Percentiles rank a stretch among this genome's conserved stretches.
Conservation (phyloP, 2,113 vertebrate genomes). For the Melanotaenia duboulayi region DNA sequence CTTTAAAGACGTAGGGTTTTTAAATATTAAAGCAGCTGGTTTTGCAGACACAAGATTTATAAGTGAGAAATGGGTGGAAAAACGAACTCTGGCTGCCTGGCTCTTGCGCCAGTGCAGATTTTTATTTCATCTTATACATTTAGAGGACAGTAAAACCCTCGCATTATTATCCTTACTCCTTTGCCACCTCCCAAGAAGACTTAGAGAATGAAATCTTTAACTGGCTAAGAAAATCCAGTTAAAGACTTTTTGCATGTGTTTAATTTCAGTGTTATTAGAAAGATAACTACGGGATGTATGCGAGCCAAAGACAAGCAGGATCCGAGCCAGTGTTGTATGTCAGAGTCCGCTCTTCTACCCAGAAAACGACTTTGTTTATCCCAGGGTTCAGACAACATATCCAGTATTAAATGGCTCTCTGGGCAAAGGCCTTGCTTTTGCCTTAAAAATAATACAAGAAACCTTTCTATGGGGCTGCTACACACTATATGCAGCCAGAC, state of each 20-base stretch:
- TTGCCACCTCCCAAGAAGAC: neutral
- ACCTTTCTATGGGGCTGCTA: slow-evolving; percentile 55
- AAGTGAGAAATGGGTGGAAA: slow-evolving; percentile 77
- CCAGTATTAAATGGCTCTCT: slow-evolving; percentile 32
- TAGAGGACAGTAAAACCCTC: slow-evolving; percentile 34
- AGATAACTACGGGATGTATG: slow-evolving; percentile 11
- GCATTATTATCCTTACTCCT: slow-evolving; percentile 12
- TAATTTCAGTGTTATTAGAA: slow-evolving; percentile 21
- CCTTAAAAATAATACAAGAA: slow-evolving; percentile 21
- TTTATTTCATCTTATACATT: neutral
- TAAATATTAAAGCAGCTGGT: slow-evolving; percentile 89
- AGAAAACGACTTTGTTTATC: slow-evolving; percentile 83
- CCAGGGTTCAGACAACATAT: slow-evolving; percentile 70
- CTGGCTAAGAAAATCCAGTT: neutral
- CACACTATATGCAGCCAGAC: slow-evolving; percentile 66
- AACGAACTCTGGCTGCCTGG: slow-evolving; percentile 68
- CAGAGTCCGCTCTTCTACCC: slow-evolving; percentile 63
- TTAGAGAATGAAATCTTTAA: slow-evolving; percentile 27
- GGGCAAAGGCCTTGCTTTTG: slow-evolving; percentile 36
- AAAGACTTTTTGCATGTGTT: neutral
- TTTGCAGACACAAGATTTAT: slow-evolving; percentile 88
- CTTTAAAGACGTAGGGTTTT: slow-evolving; percentile 69
- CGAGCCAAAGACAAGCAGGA: slow-evolving; percentile 46
- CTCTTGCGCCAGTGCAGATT: slow-evolving; percentile 39
- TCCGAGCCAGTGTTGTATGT: slow-evolving; percentile 38